A percentile compares a stretch with the other conserved stretches of the same genome.
phyloP scores from a whole-genome alignment of 2,888 invertebrate species.

The Belgica antarctica region DNA sequence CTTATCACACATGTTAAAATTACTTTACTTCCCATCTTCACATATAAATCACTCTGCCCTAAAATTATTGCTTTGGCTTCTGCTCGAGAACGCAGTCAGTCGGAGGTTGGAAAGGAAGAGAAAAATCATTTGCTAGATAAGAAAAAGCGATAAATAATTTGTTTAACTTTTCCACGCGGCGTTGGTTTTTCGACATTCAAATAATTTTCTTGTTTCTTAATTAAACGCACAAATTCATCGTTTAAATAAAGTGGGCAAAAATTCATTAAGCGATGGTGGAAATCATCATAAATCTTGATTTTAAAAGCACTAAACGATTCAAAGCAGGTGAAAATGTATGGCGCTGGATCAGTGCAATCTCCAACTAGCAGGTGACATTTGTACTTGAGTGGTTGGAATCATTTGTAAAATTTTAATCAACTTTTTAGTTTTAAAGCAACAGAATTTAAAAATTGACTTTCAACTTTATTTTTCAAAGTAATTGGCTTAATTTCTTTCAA shows the following conservation, averaged over 20 bases:
- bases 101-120: background rate
- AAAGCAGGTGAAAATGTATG: conserved; percentile 21
- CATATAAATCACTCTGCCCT: conserved; percentile 67
- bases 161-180: background rate
- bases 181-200: conserved; percentile 8
- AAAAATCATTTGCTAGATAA: background rate
- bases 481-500: too few relatives aligned
- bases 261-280: background rate
- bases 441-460: too few relatives aligned
- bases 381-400: too few relatives aligned
- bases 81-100: conserved; percentile 51
- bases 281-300: conserved; percentile 22
- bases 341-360: background rate
- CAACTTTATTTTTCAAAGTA: too few relatives aligned
- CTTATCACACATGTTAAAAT: conserved; percentile 69
- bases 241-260: conserved; percentile 2
- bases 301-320: conserved; percentile 3
- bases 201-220: conserved; percentile 14
- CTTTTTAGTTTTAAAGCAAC: too few relatives aligned
- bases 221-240: background rate
- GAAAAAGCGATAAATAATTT: conserved; percentile 4
- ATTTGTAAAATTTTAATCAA: too few relatives aligned
- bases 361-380: too few relatives aligned
- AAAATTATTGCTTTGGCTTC: conserved; percentile 68
- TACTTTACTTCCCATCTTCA: conserved; percentile 71